Evolutionary conservation across 2,797 vertebrate species (phyloP), one percentile per base, ranked within the genome.

Genomic region (Vireo griseus): DNA sequence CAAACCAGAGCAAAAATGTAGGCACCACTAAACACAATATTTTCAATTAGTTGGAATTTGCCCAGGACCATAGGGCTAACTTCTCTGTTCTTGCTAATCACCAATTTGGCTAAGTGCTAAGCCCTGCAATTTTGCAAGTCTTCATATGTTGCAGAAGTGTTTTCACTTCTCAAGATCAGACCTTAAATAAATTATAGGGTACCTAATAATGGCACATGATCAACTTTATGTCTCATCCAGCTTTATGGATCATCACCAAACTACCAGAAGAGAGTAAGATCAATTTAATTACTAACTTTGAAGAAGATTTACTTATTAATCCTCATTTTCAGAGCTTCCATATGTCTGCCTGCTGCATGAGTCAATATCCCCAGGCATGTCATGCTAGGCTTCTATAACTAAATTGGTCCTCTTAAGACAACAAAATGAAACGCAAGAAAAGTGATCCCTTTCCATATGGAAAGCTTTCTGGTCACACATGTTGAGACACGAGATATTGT

Each of bases 261-360:
- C 68, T 84, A 90, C 54, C 9, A 39, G 58, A 86, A 37, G 31
- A 81, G 10, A 83, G 52, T 61, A 86, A 78, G 47, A 92, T 91
- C 78, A 91, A 91, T 91, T 91, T 95, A 92, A 94, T 96, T 92
- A 61, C 54, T 51, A 91, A 91, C 58, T 75, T 55, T 91, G 75
- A 77, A 83, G 50, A 72, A 65, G 50, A 61, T 48, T 71, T 75
- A 67, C 69, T 93, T 91, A 88, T 83, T 95, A 92, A 77, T 88
- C n/a, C 51, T 87, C 47, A 66, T 85, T 90, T 95, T 91, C 82
- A 66, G 68, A 92, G 54, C 61, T 94, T 45, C 42, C 81, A 29
- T 74, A 42, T 54, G 82, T 72, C 77, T 93, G 58, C 12, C 48
- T 91, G 50, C 29, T 83, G 16, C n/a, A 50, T 83, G 87, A 95